Percentiles rank a stretch among this genome's conserved stretches.
Conservation (phyloP, 2,113 vertebrate genomes). For the Elephantulus edwardii region DNA sequence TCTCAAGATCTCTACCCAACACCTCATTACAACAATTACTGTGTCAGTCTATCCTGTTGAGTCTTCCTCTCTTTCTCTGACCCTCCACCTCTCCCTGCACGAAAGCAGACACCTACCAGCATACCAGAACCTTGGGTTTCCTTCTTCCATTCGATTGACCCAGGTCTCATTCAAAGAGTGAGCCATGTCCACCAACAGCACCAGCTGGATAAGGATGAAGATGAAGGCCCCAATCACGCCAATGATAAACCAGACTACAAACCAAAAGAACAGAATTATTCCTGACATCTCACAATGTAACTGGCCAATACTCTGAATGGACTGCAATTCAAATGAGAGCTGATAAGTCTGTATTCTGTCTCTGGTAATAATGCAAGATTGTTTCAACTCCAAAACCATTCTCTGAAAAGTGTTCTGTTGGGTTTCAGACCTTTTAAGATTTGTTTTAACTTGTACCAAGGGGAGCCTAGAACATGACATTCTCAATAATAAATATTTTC, state of each 20-base stretch:
- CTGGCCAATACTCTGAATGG: not conserved
- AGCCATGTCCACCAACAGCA: slow-evolving; percentile 93
- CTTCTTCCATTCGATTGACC: slow-evolving; percentile 90
- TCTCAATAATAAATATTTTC: not conserved
- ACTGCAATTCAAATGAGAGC: not conserved
- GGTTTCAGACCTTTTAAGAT: slow-evolving; percentile 38
- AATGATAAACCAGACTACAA: slow-evolving; percentile 90
- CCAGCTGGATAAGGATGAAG: slow-evolving; percentile 95
- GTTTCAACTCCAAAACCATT: slow-evolving; percentile 18
- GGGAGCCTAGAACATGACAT: not conserved
- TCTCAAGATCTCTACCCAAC: no score
- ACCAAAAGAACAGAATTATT: slow-evolving; percentile 33
- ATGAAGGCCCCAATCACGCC: slow-evolving; percentile 87
- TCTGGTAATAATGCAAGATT: not conserved
- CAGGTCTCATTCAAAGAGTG: slow-evolving; percentile 94
- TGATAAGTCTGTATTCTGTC: not conserved
- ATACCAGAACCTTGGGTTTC: slow-evolving; percentile 90
- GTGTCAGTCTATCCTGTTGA: no score
- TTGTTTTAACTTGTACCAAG: not conserved
- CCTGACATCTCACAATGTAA: slow-evolving; percentile 12
- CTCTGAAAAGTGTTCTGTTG: not conserved
- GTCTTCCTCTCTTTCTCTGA: no score
- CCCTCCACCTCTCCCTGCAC: no score
- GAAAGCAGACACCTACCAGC: slow-evolving; percentile 91
- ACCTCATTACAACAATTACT: no score